Base-by-base conservation (phyloP, 2,888 invertebrate species). In the Lathronympha strigana region DNA sequence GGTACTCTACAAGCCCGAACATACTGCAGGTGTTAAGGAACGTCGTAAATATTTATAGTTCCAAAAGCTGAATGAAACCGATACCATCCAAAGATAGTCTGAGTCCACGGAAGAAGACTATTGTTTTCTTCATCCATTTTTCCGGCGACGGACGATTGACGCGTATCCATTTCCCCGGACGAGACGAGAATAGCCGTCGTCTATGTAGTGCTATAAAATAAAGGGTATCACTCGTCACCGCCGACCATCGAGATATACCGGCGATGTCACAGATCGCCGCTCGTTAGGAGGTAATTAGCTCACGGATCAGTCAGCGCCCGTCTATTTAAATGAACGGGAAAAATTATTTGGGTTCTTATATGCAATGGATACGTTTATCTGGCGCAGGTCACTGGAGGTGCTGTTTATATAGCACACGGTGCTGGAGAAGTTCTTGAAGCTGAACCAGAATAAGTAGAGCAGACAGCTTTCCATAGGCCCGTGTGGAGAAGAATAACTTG, bases 261-360 rank as follows among this genome's bases (percentile, higher is more conserved):
- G 71, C 73, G 78, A 88, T 87, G 88, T 82, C 83, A 87, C 84
- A 80, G 85, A 89, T 89, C 81, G 77, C 82, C 80, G 87, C 81
- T 91, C 91, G 88, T 92, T 92, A 91, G 90, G 80, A 83, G 83
- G 87, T 89, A 91, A 92, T 92, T 91, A 92, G 90, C 88, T 79
- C 85, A 83, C 75, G 79, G 83, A 88, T 92, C 91, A 85, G 81
- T 92, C 91, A 84, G 63, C 91, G 77, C 78, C 67, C 66, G 76
- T 82, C 86, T 87, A 85, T 90, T 88, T 86, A 76, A 82, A 89
- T 82, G 78, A 76, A 72, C 69, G 72, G 70, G 76, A 80, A 83
- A 88, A 82, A 86, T 84, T 70, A 83, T 84, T 83, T 82, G 54
- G 66, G 60, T 49, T 66, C 66, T 60, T 66, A 80, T 86, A 86